Base-by-base conservation (phyloP, 2,888 invertebrate genomes). In the Tinea pellionella region DNA sequence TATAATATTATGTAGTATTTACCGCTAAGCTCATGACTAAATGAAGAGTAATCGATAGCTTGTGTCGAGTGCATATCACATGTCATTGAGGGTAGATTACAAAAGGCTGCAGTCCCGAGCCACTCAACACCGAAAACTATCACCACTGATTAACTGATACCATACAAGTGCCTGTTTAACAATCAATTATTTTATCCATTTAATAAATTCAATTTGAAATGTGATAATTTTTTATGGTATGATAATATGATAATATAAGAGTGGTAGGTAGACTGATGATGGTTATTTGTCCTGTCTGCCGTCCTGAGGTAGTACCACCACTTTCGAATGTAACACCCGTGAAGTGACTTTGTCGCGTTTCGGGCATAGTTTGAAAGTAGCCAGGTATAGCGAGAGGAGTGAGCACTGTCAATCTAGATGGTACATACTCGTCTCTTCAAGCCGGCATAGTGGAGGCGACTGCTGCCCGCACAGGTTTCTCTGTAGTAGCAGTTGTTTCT, bases 81-180 rank as follows among this genome's bases (percentile, higher is more conserved):
- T 53, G n/a, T 53, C 53, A 24, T 24, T 53, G 53, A 24, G 53
- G 53, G 53, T 53, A 18, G 24, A 53, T 53, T 53, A 53, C 53
- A 53, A 18, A 53, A 24, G 53, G 37, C 37, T 24, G 24, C 24
- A 24, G 24, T 24, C 47, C 18, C 47, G 47, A 53, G 53, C 53
- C 53, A 53, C 53, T 53, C 19, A 24, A 24, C 53, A 53, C 15
- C 47, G 37, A 37, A 6, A 37, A 37, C 37, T 37, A 18, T 16
- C 53, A 53, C 16, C 16, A 18, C 53, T 53, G 53, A 53, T 53
- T 53, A 53, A 53, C 53, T 53, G 53, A 53, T 53, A 53, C 53
- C 53, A 13, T 53, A 19, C 24, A 53, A 53, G 19, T 53, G 24
- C 4, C 11, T 16, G 1, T 2, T 16, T 16, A 51, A 24, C 24